These are phyloP conservation scores for Balaeniceps rex DNA, from an alignment of 2,113 vertebrate species.

Conservation along the genomic window DNA sequence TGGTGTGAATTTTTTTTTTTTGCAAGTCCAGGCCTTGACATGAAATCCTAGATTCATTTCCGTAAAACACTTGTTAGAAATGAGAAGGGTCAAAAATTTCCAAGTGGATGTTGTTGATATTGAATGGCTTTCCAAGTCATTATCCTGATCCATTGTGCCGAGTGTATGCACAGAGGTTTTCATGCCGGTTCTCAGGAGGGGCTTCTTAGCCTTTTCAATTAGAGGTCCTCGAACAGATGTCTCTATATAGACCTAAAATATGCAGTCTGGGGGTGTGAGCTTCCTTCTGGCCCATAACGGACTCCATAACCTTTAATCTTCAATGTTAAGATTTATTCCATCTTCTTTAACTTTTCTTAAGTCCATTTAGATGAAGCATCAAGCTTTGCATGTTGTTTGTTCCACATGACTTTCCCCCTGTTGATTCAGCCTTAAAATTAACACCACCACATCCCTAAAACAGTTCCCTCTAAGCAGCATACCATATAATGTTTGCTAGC, in stretches of 20 bases:
- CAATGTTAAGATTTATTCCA: background rate
- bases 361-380: background rate
- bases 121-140: background rate
- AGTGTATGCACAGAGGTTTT: background rate
- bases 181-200: background rate
- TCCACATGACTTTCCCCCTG: background rate
- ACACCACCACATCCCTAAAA: background rate
- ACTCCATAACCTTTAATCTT: background rate
- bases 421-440: background rate
- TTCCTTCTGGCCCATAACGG: background rate
- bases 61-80: background rate
- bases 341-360: background rate
- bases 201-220: background rate
- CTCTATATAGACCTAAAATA: background rate
- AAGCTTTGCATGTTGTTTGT: background rate
- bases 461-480: background rate
- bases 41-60: background rate
- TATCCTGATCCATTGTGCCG: accelerated
- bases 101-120: background rate
- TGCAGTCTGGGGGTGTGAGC: background rate
- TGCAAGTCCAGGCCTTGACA: background rate
- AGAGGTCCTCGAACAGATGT: background rate
- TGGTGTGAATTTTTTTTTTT: background rate
- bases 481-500: background rate
- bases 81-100: background rate